Evolutionary conservation across 2,113 vertebrate genomes (phyloP).

Genomic region (Apaloderma vittatum): DNA sequence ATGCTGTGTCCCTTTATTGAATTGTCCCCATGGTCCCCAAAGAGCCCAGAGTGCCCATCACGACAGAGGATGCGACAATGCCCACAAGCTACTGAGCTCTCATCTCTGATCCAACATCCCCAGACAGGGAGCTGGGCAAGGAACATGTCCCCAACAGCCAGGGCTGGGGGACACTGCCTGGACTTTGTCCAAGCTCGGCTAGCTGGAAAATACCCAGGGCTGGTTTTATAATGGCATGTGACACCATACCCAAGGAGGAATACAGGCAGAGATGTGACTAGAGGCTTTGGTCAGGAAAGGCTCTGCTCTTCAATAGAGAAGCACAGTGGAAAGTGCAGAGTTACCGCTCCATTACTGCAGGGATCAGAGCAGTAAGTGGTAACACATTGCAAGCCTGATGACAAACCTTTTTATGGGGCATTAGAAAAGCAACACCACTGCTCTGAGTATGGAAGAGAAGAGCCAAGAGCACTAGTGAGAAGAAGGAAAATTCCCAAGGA

Average conservation of each 20-base stretch:
- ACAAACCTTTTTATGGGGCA: neutral
- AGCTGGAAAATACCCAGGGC: slow-evolving; percentile 10
- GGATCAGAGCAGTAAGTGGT: neutral
- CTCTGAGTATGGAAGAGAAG: neutral
- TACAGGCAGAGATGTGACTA: neutral
- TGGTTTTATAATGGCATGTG: neutral
- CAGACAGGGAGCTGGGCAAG: slow-evolving; percentile 15
- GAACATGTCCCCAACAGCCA: neutral
- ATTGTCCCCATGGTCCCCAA: slow-evolving; percentile 12
- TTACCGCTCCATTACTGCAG: neutral
- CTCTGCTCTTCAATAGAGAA: neutral
- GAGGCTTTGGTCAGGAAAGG: neutral
- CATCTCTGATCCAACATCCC: slow-evolving; percentile 4
- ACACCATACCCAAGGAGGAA: neutral
- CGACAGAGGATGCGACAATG: neutral
- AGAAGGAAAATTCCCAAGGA: neutral
- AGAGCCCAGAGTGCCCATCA: neutral
- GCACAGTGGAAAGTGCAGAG: neutral
- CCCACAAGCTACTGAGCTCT: slow-evolving; percentile 18
- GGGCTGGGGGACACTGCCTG: neutral
- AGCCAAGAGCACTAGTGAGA: neutral
- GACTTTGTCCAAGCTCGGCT: neutral
- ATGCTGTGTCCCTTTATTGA: neutral
- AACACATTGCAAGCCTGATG: neutral
- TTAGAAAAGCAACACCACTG: neutral